Conservation (phyloP, 2,113 vertebrate genomes). For the Columbina picui region DNA sequence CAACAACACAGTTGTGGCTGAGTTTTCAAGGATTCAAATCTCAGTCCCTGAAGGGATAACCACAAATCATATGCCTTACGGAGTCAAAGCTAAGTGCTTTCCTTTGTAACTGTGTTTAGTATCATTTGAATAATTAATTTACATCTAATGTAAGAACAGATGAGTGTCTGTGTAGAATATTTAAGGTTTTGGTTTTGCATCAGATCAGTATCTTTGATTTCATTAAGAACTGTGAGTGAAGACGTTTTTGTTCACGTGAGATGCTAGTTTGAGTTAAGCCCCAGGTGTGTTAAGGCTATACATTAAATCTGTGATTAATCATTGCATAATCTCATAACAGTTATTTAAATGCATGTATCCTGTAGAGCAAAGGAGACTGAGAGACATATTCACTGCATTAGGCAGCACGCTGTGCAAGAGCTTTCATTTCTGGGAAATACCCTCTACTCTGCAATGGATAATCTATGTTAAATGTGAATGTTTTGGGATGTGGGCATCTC, state of each 20-base stretch:
- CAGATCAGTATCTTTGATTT: neutral
- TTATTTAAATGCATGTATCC: neutral
- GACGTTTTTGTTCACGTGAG: neutral
- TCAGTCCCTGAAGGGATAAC: neutral
- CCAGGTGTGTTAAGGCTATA: neutral
- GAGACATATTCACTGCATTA: neutral
- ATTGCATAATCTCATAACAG: neutral
- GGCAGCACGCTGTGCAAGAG: neutral
- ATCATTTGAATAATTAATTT: neutral
- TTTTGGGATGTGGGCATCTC: neutral
- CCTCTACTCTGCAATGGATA: neutral
- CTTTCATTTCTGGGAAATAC: neutral
- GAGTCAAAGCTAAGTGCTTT: neutral
- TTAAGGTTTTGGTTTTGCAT: neutral
- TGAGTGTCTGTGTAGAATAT: neutral
- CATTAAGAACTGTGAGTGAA: neutral
- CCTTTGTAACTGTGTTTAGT: neutral
- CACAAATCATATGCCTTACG: neutral
- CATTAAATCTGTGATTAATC: neutral
- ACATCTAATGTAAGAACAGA: neutral
- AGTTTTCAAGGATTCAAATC: neutral
- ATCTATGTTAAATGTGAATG: neutral
- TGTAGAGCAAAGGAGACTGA: neutral
- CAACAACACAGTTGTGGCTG: neutral
- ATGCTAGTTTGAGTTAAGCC: neutral